Conservation (phyloP, 2,113 vertebrate species). For the Murina feae region DNA sequence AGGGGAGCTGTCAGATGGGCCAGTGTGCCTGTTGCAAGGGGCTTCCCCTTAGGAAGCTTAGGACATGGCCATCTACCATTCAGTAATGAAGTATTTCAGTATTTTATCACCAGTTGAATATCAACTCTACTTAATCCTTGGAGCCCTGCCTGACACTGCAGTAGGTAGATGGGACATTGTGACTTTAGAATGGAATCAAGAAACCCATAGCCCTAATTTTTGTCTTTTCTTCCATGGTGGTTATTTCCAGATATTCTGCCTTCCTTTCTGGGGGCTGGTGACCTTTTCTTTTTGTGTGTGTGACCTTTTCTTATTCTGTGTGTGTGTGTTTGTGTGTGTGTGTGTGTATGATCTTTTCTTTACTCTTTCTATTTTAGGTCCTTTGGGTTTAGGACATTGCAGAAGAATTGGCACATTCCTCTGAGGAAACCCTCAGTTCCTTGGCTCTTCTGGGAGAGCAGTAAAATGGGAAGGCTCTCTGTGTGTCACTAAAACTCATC, state of each 20-base stretch:
- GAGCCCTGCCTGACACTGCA: background rate
- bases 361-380: background rate
- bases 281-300: background rate
- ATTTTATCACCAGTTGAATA: background rate
- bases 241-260: background rate
- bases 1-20: fast-evolving
- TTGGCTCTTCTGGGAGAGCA: too few relatives aligned
- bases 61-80: background rate
- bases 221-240: background rate
- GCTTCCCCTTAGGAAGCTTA: background rate
- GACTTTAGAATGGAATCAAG: background rate
- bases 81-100: background rate
- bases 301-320: too few relatives aligned
- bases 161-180: background rate
- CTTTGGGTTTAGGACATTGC: background rate
- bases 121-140: background rate
- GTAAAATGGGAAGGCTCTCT: too few relatives aligned
- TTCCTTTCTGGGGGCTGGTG: background rate
- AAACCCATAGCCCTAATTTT: background rate
- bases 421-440: background rate
- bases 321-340: too few relatives aligned
- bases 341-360: background rate
- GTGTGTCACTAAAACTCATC: too few relatives aligned
- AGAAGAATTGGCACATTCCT: background rate
- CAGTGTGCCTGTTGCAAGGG: background rate